Evolutionary conservation across 2,113 vertebrate species (phyloP), one percentile per base, ranked within the genome.

Genomic region (Illadopsis cleaveri): DNA sequence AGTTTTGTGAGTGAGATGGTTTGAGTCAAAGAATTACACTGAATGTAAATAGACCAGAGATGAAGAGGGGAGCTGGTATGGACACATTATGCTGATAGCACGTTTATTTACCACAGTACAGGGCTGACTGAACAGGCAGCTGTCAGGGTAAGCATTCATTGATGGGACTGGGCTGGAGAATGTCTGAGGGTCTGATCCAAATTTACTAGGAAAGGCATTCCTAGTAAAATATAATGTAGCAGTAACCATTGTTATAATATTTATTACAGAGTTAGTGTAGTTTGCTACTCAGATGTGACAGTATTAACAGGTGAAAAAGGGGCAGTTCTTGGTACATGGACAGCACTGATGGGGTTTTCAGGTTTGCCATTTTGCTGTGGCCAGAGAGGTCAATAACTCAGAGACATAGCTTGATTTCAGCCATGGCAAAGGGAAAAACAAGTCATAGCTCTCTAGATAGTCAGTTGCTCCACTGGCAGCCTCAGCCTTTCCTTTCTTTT

Each of bases 341-440:
- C 61, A 85, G 23, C 37, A 38, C 1, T 44, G 45, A 65, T 5
- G 9, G 28, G 48, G 90, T 79, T 91, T 91, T 44, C 71, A 81
- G 45, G 37, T 75, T 82, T 87, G 72, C 33, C 30, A 51, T 66
- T 89, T 68, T 58, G 54, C 62, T 80, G 51, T 38, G 42, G 58
- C 56, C 35, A 54, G 72, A 81, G 66, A 86, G 61, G 89, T 93
- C 96, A 82, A 69, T 75, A 94, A 90, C 60, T 86, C 88, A 70
- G 94, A 89, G 89, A 75, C 64, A 27, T 15, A 96, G 89, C 90
- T 62, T 91, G 57, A 95, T 87, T 93, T 89, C 86, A 90, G 83
- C 50, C 82, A 85, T 60, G 79, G 87, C 96, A 97, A 96, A 82
- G 79, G 77, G 82, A 98, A 90, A 97, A 97, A 22, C 81, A 97